phyloP scores from a whole-genome alignment of 2,797 vertebrate genomes.

The Pantherophis alleghaniensis region DNA sequence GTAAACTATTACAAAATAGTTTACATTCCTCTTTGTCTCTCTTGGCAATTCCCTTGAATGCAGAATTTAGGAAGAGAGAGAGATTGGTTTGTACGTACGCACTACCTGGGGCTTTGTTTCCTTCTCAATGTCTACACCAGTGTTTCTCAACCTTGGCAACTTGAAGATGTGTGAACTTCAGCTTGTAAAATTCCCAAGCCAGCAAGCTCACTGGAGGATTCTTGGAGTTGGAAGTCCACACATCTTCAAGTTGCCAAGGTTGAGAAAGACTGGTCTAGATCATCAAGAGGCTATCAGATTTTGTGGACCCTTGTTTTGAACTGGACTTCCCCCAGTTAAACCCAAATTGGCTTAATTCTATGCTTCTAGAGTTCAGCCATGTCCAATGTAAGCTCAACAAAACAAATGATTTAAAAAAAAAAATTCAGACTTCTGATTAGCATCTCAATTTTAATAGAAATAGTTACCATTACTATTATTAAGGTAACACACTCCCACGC shows the following conservation, averaged over 20 bases:
- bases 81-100: not conserved
- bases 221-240: not conserved
- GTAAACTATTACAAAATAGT: not conserved
- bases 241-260: not conserved
- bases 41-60: not conserved
- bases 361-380: not conserved
- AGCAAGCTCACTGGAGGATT: not conserved
- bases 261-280: not conserved
- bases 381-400: not conserved
- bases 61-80: not conserved
- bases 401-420: not conserved
- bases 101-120: not conserved
- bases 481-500: not conserved
- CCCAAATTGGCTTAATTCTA: not conserved
- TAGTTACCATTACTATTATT: not conserved
- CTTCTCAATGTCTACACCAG: not conserved
- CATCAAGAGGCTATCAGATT: not conserved
- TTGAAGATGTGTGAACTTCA: not conserved
- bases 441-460: not conserved
- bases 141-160: not conserved
- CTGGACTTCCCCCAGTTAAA: not conserved
- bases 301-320: not conserved
- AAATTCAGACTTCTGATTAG: not conserved
- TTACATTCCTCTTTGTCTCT: not conserved
- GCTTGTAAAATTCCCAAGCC: not conserved